Evolutionary conservation across 2,888 invertebrate genomes (phyloP), one percentile per base, ranked within the genome.

Genomic region (Mactromeris polynyma): DNA sequence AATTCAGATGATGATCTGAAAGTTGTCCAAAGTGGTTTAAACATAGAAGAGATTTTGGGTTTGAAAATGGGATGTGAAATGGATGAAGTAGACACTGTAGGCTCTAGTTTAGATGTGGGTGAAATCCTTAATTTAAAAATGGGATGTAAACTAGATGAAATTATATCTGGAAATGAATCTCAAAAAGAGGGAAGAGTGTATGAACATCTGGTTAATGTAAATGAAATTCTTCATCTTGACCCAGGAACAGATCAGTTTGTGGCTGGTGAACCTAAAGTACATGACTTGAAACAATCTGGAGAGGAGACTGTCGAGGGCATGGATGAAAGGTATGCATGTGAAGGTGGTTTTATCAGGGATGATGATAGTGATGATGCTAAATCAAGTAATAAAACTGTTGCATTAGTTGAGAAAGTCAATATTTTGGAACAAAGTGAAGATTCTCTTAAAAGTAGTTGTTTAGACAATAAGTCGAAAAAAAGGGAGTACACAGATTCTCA

Each of bases 281-380:
- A 33, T 36, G 36, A 36, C 14, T 1, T 73, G 19, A n/a, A n/a
- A 26, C 26, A n/a, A 21, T 64, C 58, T 64, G n/a, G 4, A 26
- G 26, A 64, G 58, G 58, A 64, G 40, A 17, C 54, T 42, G 79
- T 79, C 42, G 83, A 83, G 33, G 21, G 6, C 36, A 51, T 78
- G 42, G 26, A 36, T 78, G 58, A 64, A 46, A 40, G 84, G 1
- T 84, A 26, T 78, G 19, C 73, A 73, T 86, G 77, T 81, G 92
- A 90, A 85, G 92, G 92, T 36, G 92, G 90, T n/a, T 90, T 92
- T 81, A 81, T 87, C 7, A 87, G 80, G 46, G 90, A 92, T 26
- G 83, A 90, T 26, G 79, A 78, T 54, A 33, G 21, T 58, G 83
- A 58, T 73, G 36, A 73, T 33, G 58, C 58, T 64, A 64, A n/a